phyloP scores from a whole-genome alignment of 2,113 vertebrate genomes.

The Camelus dromedarius region DNA sequence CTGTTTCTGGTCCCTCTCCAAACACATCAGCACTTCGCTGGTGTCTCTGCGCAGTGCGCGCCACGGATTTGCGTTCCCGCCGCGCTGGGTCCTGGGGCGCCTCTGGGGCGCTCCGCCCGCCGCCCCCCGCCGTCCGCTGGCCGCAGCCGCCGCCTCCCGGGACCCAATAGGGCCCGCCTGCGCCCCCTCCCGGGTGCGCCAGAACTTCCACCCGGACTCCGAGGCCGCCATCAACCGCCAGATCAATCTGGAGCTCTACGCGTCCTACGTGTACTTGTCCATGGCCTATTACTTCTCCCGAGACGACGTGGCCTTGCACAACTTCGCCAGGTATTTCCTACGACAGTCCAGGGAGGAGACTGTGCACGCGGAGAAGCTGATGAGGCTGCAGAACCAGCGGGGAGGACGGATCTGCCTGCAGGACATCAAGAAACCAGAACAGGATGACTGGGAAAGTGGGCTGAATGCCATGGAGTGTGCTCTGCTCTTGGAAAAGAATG shows the following conservation, averaged over 20 bases:
- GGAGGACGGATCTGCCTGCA: constrained; percentile 73
- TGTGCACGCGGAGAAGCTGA: constrained; percentile 67
- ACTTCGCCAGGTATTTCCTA: constrained; percentile 78
- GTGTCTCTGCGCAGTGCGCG: background rate
- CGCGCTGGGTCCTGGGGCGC: background rate
- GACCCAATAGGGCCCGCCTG: fast-evolving
- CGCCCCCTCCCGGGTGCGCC: constrained; percentile 87
- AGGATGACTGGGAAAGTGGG: constrained; percentile 68
- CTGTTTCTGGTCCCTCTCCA: background rate
- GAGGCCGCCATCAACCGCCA: constrained; percentile 92
- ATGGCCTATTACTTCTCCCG: constrained; percentile 86
- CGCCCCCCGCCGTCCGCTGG: background rate
- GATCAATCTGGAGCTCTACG: constrained; percentile 92
- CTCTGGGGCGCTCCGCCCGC: fast-evolving
- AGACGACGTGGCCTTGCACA: constrained; percentile 78
- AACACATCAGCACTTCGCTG: background rate
- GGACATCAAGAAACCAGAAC: constrained; percentile 72
- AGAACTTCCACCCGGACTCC: constrained; percentile 92
- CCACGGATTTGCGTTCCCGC: background rate
- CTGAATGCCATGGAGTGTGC: constrained; percentile 74
- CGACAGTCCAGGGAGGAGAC: constrained; percentile 73
- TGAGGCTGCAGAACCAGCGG: constrained; percentile 77
- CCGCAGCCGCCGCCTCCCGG: constrained; percentile 49
- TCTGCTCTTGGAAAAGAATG: constrained; percentile 65
- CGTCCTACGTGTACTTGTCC: constrained; percentile 91